Conservation (phyloP, 2,797 vertebrate species). For the Esox lucius region DNA sequence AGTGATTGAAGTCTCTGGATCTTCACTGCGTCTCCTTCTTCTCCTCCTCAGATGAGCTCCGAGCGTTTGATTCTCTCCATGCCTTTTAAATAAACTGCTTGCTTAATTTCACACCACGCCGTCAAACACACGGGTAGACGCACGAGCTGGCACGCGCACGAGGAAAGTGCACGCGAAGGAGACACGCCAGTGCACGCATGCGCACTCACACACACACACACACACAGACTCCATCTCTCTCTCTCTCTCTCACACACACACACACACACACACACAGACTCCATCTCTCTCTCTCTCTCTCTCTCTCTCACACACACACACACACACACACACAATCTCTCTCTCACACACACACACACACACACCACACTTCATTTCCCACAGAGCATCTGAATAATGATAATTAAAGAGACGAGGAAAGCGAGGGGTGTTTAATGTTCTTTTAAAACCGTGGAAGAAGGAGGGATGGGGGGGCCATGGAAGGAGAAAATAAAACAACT, state of each 20-base stretch:
- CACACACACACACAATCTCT: not conserved
- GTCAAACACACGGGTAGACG: not conserved
- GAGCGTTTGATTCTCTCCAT: constrained; percentile 84
- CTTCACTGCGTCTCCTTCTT: not conserved
- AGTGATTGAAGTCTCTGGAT: constrained; percentile 86
- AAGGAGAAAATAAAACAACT: constrained; percentile 68
- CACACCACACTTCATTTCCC: constrained; percentile 84
- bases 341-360: not conserved
- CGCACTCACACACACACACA: too few relatives aligned
- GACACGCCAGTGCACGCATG: too few relatives aligned
- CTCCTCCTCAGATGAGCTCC: constrained; percentile 77
- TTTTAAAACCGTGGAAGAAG: constrained; percentile 62
- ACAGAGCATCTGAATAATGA: constrained; percentile 78
- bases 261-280: too few relatives aligned
- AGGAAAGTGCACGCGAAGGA: too few relatives aligned
- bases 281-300: too few relatives aligned
- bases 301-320: too few relatives aligned
- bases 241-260: too few relatives aligned
- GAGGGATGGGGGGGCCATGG: constrained; percentile 62
- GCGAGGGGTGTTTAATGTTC: constrained; percentile 76
- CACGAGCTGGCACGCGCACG: not conserved
- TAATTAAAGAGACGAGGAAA: constrained; percentile 82
- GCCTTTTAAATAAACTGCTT: constrained; percentile 85
- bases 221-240: too few relatives aligned
- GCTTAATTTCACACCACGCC: constrained; percentile 85